Evolutionary conservation across 2,888 invertebrate genomes (phyloP), one percentile per base, ranked within the genome.

Genomic region (Anthoptus insignis): DNA sequence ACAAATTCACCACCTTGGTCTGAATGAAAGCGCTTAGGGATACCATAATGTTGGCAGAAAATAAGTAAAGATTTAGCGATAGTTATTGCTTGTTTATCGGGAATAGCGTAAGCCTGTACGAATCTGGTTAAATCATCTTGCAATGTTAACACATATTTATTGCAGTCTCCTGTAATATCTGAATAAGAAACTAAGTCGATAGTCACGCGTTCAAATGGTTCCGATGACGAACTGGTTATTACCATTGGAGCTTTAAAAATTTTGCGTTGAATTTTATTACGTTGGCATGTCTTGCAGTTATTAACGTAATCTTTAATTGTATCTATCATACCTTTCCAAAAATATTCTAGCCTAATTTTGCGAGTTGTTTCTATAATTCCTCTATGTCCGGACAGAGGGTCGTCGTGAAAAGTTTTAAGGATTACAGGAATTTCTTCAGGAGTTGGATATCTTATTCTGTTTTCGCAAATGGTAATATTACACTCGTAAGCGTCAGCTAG

Each of bases 121-220:
- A 65, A 81, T 53, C 77, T 19, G 22, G 78, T 80, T 5, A 80
- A 52, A 1, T 81, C 78, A 37, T 80, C 80, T 75, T 79, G 78
- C 22, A 81, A 50, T 1, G 77, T 79, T 5, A 80, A 50, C 5
- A 80, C 65, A 45, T 81, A 79, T 68, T 73, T 79, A 45, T 79
- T 79, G 21, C 60, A 60, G 16, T 76, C 72, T 2, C 73, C 65
- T 4, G 70, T 78, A 2, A 76, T 64, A 8, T 81, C 81, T 3
- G 79, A 81, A 53, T 80, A 81, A 0, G 79, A 80, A 0, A 81
- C 80, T 59, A 80, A 32, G 49, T 81, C 80, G 2, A 80, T 79
- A 5, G 79, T 72, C 5, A 81, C 75, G 19, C 77, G 66, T 72
- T 79, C 77, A 32, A 80, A 79, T 6, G 79, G 77, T 73, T 79